phyloP scores from a whole-genome alignment of 2,113 vertebrate genomes.

The Prunella himalayana region DNA sequence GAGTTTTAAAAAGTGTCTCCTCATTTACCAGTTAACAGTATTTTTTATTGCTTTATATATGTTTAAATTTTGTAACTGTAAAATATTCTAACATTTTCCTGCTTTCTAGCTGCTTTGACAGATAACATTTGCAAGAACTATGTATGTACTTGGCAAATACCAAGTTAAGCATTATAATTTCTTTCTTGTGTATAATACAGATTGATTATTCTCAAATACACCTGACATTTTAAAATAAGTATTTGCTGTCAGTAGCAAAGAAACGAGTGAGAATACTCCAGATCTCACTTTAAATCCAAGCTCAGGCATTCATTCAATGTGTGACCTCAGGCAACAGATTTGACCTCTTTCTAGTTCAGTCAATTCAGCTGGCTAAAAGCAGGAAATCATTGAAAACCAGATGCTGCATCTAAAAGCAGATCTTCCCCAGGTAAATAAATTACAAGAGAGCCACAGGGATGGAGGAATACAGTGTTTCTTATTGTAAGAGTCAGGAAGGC shows the following conservation, averaged over 20 bases:
- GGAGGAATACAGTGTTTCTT: background rate
- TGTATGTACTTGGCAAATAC: background rate
- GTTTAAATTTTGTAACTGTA: background rate
- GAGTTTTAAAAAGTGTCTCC: background rate
- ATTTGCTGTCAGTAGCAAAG: background rate
- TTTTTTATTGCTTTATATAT: background rate
- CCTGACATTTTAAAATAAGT: background rate
- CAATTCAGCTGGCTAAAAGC: slow-evolving; percentile 23
- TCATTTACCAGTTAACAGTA: background rate
- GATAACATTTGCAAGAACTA: background rate
- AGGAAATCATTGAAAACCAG: slow-evolving; percentile 43
- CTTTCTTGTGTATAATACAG: background rate
- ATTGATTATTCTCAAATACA: slow-evolving; percentile 16
- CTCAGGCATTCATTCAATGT: background rate
- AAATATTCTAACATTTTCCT: background rate
- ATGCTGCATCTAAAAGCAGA: slow-evolving; percentile 28
- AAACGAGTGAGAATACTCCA: background rate
- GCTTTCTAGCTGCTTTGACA: background rate
- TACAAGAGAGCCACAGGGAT: slow-evolving; percentile 2
- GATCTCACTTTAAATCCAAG: background rate
- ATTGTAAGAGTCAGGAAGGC: background rate
- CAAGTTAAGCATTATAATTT: slow-evolving; percentile 1
- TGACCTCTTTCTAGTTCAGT: slow-evolving; percentile 30
- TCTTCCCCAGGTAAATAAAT: slow-evolving; percentile 51
- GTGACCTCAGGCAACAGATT: slow-evolving; percentile 22